Evolutionary conservation across 2,888 invertebrate genomes (phyloP).

Genomic region (Zeuzera pyrina): DNA sequence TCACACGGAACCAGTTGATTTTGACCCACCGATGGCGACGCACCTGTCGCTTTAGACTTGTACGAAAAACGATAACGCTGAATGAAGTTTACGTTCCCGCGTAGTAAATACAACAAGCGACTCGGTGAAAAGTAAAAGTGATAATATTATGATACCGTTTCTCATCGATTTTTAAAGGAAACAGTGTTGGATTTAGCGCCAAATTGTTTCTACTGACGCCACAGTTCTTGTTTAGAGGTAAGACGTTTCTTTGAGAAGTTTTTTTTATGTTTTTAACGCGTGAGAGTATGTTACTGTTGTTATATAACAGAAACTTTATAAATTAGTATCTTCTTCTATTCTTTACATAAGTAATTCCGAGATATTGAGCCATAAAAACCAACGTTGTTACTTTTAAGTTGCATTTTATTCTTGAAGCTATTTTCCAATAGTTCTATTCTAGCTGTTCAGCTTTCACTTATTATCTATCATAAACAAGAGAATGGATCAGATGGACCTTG

Average conservation of each 20-base stretch:
- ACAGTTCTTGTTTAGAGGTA: slow-evolving; percentile 7
- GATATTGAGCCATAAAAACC: too few relatives aligned
- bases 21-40: slow-evolving; percentile 27
- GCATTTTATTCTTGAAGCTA: too few relatives aligned
- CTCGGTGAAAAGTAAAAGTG: slow-evolving; percentile 42
- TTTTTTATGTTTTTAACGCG: slow-evolving; percentile 3
- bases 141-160: slow-evolving; percentile 52
- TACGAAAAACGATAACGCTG: slow-evolving; percentile 19
- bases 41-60: slow-evolving; percentile 20
- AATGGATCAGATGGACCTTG: slow-evolving; percentile 58
- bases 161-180: slow-evolving; percentile 10
- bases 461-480: slow-evolving; percentile 35
- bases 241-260: slow-evolving; percentile 1
- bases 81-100: slow-evolving; percentile 31
- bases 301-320: not conserved
- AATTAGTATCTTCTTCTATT: not conserved
- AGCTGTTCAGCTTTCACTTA: slow-evolving; percentile 43
- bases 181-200: slow-evolving; percentile 17
- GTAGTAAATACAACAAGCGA: slow-evolving; percentile 22
- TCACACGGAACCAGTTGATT: slow-evolving; percentile 41
- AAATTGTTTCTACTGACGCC: slow-evolving; percentile 9
- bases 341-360: too few relatives aligned
- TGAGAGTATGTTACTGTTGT: not conserved
- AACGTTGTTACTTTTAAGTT: too few relatives aligned
- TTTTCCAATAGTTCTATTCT: not conserved